Evolutionary conservation across 2,797 vertebrate species (phyloP).

Genomic region (Acanthis flammea): DNA sequence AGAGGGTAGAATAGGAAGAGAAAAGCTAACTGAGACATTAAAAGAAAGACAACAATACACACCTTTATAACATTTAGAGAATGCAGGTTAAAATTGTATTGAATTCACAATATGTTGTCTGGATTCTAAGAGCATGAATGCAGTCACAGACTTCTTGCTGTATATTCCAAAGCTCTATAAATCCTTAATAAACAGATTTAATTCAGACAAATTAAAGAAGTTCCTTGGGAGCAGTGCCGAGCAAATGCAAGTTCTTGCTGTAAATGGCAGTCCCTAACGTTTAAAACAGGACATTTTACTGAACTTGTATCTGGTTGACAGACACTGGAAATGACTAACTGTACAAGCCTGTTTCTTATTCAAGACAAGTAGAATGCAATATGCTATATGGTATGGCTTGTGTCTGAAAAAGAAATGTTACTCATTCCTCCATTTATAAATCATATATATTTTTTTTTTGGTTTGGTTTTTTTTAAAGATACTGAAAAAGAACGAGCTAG

Average conservation of each 20-base stretch:
- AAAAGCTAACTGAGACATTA: background rate
- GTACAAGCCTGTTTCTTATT: slow-evolving; percentile 39
- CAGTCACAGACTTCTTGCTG: background rate
- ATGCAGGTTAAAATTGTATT: background rate
- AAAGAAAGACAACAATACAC: background rate
- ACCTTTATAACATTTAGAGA: background rate
- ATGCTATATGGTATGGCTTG: slow-evolving; percentile 36
- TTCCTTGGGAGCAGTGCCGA: background rate
- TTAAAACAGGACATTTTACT: slow-evolving; percentile 27
- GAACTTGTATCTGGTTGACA: slow-evolving; percentile 15
- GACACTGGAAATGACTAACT: slow-evolving; percentile 54
- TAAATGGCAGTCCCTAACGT: slow-evolving; percentile 1
- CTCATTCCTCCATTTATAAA: slow-evolving; percentile 26
- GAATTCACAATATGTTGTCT: background rate
- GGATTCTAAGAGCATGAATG: background rate
- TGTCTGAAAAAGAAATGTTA: slow-evolving; percentile 22
- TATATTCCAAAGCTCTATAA: background rate
- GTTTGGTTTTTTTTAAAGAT: too few relatives aligned
- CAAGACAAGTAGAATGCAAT: slow-evolving; percentile 35
- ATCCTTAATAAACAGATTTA: slow-evolving; percentile 20
- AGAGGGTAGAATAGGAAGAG: background rate
- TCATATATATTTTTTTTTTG: too few relatives aligned
- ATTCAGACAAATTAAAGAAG: background rate
- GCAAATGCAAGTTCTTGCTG: background rate
- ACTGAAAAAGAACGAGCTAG: background rate